phyloP scores from a whole-genome alignment of 2,888 invertebrate genomes.

The Caenorhabditis zanzibari region DNA sequence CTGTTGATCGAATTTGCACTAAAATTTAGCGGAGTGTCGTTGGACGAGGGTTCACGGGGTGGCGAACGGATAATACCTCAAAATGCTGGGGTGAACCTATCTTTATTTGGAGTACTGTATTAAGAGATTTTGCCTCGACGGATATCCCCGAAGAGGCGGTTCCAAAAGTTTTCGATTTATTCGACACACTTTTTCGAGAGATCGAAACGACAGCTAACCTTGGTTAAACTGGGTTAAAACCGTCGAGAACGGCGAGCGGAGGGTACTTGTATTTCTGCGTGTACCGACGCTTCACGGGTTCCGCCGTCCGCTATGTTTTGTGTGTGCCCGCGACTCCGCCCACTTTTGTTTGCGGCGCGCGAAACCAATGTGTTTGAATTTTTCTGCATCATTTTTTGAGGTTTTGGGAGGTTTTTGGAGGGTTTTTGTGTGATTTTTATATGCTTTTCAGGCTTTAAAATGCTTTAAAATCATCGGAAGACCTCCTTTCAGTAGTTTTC shows the following conservation, averaged over 20 bases:
- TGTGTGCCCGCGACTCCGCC: constrained; percentile 27
- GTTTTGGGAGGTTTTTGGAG: too few relatives aligned
- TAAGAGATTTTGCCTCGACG: constrained; percentile 27
- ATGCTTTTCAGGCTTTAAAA: too few relatives aligned
- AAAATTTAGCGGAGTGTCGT: too few relatives aligned
- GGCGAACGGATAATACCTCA: too few relatives aligned
- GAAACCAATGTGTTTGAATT: constrained; percentile 15
- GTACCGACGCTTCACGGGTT: constrained; percentile 59
- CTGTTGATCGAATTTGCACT: too few relatives aligned
- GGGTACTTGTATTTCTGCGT: background rate
- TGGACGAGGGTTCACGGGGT: too few relatives aligned
- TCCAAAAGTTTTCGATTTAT: constrained; percentile 43
- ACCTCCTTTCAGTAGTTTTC: too few relatives aligned
- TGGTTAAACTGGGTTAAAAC: constrained; percentile 62
- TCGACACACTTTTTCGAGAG: constrained; percentile 59
- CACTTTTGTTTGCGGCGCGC: constrained; percentile 36
- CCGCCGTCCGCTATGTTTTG: constrained; percentile 39
- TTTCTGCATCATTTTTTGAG: background rate
- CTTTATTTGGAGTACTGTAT: constrained; percentile 10
- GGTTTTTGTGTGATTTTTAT: too few relatives aligned
- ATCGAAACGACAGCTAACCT: constrained; percentile 56
- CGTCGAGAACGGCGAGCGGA: constrained; percentile 13
- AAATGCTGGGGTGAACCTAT: too few relatives aligned
- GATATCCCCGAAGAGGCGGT: constrained; percentile 54
- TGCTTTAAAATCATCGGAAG: too few relatives aligned